phyloP scores from a whole-genome alignment of 2,113 vertebrate species.

The Pontoporia blainvillei region DNA sequence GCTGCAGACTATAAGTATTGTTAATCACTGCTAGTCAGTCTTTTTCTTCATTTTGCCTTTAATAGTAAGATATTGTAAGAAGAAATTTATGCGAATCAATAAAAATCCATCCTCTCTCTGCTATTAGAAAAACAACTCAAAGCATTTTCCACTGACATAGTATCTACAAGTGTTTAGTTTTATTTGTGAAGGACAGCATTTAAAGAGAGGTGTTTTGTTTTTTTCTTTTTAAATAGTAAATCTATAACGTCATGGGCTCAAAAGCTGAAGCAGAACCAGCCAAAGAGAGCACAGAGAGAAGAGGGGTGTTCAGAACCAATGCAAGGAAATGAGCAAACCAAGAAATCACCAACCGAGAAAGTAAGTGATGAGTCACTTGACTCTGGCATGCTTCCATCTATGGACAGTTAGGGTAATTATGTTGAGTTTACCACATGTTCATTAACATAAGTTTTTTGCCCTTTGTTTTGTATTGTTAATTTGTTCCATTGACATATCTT shows the following conservation, averaged over 20 bases:
- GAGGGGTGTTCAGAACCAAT: slow-evolving; percentile 43
- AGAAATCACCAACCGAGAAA: slow-evolving; percentile 41
- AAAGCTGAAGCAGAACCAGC: slow-evolving; percentile 85
- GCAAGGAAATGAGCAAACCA: slow-evolving; percentile 58
- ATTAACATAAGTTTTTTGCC: background rate
- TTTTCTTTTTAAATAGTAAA: slow-evolving; percentile 76
- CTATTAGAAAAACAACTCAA: background rate
- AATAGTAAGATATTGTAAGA: background rate
- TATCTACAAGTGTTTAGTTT: background rate
- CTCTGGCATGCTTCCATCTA: background rate
- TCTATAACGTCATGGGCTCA: slow-evolving; percentile 94
- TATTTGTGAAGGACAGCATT: background rate
- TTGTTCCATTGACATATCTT: background rate
- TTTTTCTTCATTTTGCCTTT: background rate
- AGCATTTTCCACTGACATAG: background rate
- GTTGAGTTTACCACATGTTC: background rate
- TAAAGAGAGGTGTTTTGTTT: background rate
- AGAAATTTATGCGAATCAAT: background rate
- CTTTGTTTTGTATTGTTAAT: background rate
- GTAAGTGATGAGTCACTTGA: slow-evolving; percentile 63
- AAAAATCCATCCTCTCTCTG: background rate
- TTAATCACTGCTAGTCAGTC: background rate
- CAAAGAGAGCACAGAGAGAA: slow-evolving; percentile 78
- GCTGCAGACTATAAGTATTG: background rate
- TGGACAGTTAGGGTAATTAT: background rate